Percentiles rank a stretch among this genome's conserved stretches.
These are phyloP conservation scores for Geopemphigus sp. DNA, from an alignment of 1,140 invertebrate genomes.

Conservation along the genomic window DNA sequence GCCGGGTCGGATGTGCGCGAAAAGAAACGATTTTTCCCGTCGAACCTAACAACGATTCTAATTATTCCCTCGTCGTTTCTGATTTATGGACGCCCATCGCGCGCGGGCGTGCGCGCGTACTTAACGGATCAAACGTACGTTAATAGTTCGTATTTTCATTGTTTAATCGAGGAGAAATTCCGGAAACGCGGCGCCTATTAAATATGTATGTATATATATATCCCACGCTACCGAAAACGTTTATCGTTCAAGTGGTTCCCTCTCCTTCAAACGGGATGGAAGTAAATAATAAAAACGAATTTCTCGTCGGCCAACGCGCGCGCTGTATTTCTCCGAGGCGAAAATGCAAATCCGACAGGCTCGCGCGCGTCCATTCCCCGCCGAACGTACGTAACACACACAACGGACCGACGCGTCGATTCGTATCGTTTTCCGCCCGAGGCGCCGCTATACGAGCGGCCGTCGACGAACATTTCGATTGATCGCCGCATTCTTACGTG, in stretches of 20 bases:
- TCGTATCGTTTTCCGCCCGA: slow-evolving; percentile 5
- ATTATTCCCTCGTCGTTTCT: background rate
- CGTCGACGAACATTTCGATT: background rate
- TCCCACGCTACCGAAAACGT: slow-evolving; percentile 34
- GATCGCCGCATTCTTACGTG: background rate
- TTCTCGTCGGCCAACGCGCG: slow-evolving; percentile 14
- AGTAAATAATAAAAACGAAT: slow-evolving; percentile 14
- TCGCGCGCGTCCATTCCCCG: background rate
- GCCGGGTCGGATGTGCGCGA: too few relatives aligned
- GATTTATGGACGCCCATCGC: slow-evolving; percentile 10
- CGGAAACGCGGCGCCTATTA: background rate
- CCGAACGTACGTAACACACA: slow-evolving; percentile 12
- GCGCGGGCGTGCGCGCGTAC: too few relatives aligned
- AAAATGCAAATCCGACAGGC: background rate
- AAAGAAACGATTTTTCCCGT: too few relatives aligned
- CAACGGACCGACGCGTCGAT: background rate
- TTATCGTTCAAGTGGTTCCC: slow-evolving; percentile 2
- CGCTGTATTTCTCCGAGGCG: background rate
- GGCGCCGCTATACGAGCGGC: background rate
- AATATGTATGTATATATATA: too few relatives aligned
- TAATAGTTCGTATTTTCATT: slow-evolving; percentile 3
- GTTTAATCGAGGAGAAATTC: slow-evolving; percentile 29
- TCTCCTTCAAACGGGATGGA: too few relatives aligned
- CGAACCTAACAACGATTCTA: too few relatives aligned
- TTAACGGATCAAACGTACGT: background rate